phyloP scores from a whole-genome alignment of 92 coral and sea anemone genomes.

The Zoanthus sansibaricus region DNA sequence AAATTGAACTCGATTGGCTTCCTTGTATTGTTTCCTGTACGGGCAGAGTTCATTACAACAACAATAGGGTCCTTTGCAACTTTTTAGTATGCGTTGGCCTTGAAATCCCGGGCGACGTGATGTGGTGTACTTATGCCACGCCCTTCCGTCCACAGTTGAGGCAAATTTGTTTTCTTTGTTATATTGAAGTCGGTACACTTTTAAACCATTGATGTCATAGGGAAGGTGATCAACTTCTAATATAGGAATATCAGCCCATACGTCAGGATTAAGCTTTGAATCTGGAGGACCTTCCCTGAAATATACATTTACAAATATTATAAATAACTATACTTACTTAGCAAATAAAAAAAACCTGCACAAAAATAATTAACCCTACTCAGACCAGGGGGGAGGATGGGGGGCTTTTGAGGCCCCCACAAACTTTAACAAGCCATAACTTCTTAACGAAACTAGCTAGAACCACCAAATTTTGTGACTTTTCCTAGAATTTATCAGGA shows the following conservation, averaged over 20 bases:
- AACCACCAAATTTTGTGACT: slow-evolving; percentile 11
- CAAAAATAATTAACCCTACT: slow-evolving; percentile 9
- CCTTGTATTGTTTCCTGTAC: slow-evolving; percentile 46
- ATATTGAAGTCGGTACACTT: slow-evolving; percentile 29
- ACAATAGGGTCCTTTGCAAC: slow-evolving; percentile 68
- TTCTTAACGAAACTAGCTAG: slow-evolving; percentile 11
- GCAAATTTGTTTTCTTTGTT: slow-evolving; percentile 51
- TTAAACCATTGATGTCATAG: slow-evolving; percentile 59
- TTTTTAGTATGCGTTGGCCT: slow-evolving; percentile 50
- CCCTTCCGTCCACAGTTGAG: slow-evolving; percentile 52
- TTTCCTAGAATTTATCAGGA: slow-evolving; percentile 10
- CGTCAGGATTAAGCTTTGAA: slow-evolving; percentile 11
- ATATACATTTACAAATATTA: slow-evolving; percentile 10
- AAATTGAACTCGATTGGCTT: slow-evolving; percentile 58
- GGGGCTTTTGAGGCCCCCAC: slow-evolving; percentile 7
- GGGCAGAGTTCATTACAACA: slow-evolving; percentile 61
- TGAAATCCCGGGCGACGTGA: slow-evolving; percentile 51
- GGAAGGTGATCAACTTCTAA: slow-evolving; percentile 60
- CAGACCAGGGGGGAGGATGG: slow-evolving; percentile 3
- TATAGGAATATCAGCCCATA: slow-evolving; percentile 41
- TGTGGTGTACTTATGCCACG: slow-evolving; percentile 51
- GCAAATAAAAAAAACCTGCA: slow-evolving; percentile 4
- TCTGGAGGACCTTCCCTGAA: slow-evolving; percentile 42
- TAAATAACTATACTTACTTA: slow-evolving; percentile 1
- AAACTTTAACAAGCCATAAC: slow-evolving; percentile 10